A percentile compares a stretch with the other conserved stretches of the same genome.
Evolutionary conservation across 2,888 invertebrate species (phyloP).

Genomic region (Cheilosia grossa): DNA sequence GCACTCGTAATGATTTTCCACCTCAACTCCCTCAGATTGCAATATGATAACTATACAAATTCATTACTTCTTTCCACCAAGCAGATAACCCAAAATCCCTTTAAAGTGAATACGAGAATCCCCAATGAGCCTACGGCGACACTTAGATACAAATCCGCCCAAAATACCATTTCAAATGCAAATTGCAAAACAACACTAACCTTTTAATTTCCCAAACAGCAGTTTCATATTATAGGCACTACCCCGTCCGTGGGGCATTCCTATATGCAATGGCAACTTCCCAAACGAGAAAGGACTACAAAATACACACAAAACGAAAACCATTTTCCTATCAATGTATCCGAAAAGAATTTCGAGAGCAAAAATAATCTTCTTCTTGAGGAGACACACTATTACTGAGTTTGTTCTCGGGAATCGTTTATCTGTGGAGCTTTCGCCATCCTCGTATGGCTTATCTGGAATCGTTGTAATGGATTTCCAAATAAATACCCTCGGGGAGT

Average conservation of each 20-base stretch:
- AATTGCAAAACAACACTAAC: constrained; percentile 49
- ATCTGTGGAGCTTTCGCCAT: constrained; percentile 70
- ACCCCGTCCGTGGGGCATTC: constrained; percentile 17
- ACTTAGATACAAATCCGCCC: constrained; percentile 17
- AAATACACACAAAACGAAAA: constrained; percentile 2
- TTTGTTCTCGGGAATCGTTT: constrained; percentile 50
- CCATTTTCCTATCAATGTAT: constrained; percentile 8
- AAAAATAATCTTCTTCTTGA: constrained; percentile 51
- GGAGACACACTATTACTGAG: constrained; percentile 22
- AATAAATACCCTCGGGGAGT: constrained; percentile 73
- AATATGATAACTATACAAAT: too few species aligned
- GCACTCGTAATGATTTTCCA: too few species aligned
- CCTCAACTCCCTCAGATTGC: too few species aligned
- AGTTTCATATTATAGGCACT: constrained; percentile 31
- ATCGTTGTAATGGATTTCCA: constrained; percentile 74
- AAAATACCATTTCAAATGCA: constrained; percentile 5
- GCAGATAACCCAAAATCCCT: neutral
- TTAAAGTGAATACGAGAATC: neutral
- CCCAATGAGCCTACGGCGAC: neutral
- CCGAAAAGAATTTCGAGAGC: constrained; percentile 38
- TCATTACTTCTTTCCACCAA: too few species aligned
- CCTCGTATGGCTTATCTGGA: constrained; percentile 72
- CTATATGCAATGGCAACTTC: constrained; percentile 37
- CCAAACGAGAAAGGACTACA: constrained; percentile 21
- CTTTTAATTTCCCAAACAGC: constrained; percentile 65